Base-by-base conservation (phyloP, 2,113 vertebrate species). In the Lampris incognitus region DNA sequence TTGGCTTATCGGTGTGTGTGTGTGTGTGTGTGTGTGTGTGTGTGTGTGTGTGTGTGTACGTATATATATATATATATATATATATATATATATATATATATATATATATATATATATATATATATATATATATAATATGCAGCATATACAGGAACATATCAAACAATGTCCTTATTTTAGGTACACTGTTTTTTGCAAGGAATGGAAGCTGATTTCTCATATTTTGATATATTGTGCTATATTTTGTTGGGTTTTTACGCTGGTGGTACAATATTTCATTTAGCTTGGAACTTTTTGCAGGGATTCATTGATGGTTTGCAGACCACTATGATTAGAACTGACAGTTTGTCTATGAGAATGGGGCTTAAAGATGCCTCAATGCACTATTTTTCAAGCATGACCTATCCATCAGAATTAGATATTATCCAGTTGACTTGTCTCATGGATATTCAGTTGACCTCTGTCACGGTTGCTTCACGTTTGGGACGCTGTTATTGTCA, bases 341-440 rank as follows among this genome's bases (percentile, higher is more conserved):
- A 88, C 85, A 82, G 74, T 41, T 36, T 38, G 87, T 84, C 85
- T 13, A 73, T 74, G 56, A 39, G 9, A 11, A 40, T 54, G 52
- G 62, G 60, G 13, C 61, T 77, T 37, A 1, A 49, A 51, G 3
- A 1, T 3, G 13, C 24, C 24, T 24, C 24, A 24, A 24, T 24
- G 24, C 24, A 24, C 37, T 56, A 9, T 64, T 69, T 54, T 55
- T 82, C 61, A 74, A 82, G 74, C 84, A 1, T 75, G 76, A 85
- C 60, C 70, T 48, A 72, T 37, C n/a, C 46, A 61, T 48, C 24
- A 6, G 1, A 5, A 11, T 41, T 37, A 1, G 2, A 62, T 2
- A 11, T 10, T 41, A 1, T 8, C 8, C 39, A 61, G 13, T 2
- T 13, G 83, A 66, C 81, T 65, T 81, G 62, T 0, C 2, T 0